phyloP scores from a whole-genome alignment of 2,797 vertebrate species.

The Bucorvus abyssinicus region DNA sequence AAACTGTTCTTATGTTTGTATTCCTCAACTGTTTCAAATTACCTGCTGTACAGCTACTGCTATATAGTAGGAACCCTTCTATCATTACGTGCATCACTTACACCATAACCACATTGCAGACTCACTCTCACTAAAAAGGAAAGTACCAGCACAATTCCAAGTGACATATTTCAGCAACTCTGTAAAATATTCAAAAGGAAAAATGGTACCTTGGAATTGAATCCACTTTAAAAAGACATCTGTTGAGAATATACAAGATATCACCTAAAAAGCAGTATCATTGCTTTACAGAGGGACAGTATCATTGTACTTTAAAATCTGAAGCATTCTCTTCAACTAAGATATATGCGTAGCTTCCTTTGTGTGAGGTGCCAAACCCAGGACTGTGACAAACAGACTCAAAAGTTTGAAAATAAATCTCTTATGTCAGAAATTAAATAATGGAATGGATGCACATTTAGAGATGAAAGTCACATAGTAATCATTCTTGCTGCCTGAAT shows the following conservation, averaged over 20 bases:
- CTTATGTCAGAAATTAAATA: neutral
- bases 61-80: neutral
- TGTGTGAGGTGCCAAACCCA: neutral
- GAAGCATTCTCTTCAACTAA: neutral
- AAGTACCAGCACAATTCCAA: neutral
- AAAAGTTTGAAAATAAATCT: neutral
- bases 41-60: neutral
- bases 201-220: neutral
- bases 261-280: neutral
- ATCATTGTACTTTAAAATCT: neutral
- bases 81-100: neutral
- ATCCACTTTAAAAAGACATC: neutral
- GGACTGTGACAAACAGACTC: neutral
- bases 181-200: neutral
- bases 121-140: neutral
- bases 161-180: neutral
- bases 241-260: neutral
- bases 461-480: neutral
- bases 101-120: neutral
- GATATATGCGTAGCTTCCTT: rapidly evolving
- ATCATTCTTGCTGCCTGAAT: neutral
- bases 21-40: neutral
- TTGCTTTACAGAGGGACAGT: neutral
- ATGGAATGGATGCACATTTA: neutral
- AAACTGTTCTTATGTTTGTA: neutral